These are phyloP conservation scores for Volucella inflata DNA, from an alignment of 2,888 invertebrate species.

Conservation along the genomic window DNA sequence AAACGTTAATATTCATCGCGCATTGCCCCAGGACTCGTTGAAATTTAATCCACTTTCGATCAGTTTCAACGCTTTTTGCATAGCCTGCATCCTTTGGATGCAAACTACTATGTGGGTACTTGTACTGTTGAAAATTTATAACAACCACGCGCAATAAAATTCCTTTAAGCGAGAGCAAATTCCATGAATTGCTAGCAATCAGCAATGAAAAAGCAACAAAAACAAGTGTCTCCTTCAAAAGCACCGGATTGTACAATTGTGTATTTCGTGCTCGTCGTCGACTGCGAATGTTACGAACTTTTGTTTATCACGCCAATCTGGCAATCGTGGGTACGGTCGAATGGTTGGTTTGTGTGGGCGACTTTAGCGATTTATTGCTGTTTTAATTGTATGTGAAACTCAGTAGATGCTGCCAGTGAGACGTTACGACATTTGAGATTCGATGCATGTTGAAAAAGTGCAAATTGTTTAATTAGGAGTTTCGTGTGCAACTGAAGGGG, in stretches of 20 bases:
- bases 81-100: neutral
- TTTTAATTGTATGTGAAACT: conserved; percentile 35
- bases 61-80: conserved; percentile 8
- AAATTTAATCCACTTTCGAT: conserved; percentile 41
- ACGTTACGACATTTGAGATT: no score
- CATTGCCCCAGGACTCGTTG: conserved; percentile 43
- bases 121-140: conserved; percentile 26
- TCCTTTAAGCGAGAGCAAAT: conserved; percentile 37
- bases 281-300: conserved; percentile 23
- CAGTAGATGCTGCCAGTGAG: neutral
- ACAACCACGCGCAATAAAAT: conserved; percentile 12
- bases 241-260: conserved; percentile 23
- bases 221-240: neutral
- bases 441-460: no score
- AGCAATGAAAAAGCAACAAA: conserved; percentile 20
- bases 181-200: conserved; percentile 43
- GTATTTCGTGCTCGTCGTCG: neutral
- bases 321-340: neutral
- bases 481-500: no score
- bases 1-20: conserved; percentile 48
- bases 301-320: conserved; percentile 39
- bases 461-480: no score
- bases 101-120: neutral
- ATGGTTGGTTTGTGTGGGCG: neutral
- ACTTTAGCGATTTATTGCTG: conserved; percentile 10